Evolutionary conservation across 2,888 invertebrate species (phyloP).

Genomic region (Ephialtes manifestator): DNA sequence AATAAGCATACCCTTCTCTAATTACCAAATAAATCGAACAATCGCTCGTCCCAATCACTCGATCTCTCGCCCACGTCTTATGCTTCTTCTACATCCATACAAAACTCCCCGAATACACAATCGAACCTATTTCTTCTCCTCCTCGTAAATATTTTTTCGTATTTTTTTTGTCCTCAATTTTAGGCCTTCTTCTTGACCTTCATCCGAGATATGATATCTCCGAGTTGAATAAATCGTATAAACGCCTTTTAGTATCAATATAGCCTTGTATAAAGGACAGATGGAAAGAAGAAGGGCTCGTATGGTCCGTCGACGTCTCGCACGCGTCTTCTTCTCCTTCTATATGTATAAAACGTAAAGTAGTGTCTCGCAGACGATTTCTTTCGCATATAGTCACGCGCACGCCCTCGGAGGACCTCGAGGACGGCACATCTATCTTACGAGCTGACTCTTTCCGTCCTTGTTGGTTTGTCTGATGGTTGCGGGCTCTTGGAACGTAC

Average conservation of each 20-base stretch:
- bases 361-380: constrained; percentile 25
- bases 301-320: constrained; percentile 23
- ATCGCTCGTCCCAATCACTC: too few species aligned
- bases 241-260: not conserved
- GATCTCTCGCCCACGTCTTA: too few species aligned
- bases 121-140: too few species aligned
- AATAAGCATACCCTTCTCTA: too few species aligned
- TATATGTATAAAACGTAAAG: constrained; percentile 25
- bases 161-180: not conserved
- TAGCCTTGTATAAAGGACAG: constrained; percentile 27
- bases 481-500: constrained; percentile 8
- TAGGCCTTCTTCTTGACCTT: not conserved
- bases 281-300: constrained; percentile 39
- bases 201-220: not conserved
- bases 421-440: constrained; percentile 52
- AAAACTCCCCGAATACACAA: too few species aligned
- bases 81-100: not conserved
- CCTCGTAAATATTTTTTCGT: too few species aligned
- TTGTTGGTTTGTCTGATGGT: constrained; percentile 48
- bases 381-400: constrained; percentile 52
- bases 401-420: constrained; percentile 42
- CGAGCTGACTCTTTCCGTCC: constrained; percentile 42
- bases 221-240: not conserved
- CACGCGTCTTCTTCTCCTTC: not conserved
- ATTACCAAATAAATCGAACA: too few species aligned